These are phyloP conservation scores for Haliclystus octoradiatus DNA, from an alignment of 30 jellyfish, hydroid and myxozoan species.

Conservation along the genomic window DNA sequence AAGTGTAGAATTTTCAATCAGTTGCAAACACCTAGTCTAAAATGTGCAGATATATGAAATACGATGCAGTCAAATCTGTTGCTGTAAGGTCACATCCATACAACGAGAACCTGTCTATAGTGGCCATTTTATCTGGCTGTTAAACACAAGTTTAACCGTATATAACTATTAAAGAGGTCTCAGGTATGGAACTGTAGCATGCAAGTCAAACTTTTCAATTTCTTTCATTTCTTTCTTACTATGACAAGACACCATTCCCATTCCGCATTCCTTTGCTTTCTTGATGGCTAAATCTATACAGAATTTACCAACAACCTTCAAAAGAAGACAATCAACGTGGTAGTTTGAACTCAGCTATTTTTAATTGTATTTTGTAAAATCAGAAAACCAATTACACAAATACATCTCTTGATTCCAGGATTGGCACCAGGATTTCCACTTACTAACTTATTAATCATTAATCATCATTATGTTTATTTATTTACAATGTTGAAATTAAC, in stretches of 20 bases:
- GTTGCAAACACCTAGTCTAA: not conserved
- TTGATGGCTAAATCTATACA: constrained; percentile 53
- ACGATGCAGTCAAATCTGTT: too few species aligned
- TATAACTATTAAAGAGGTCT: too few species aligned
- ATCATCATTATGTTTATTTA: not conserved
- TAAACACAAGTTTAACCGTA: too few species aligned
- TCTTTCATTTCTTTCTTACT: constrained; percentile 6
- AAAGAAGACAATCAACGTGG: not conserved
- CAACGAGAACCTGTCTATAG: too few species aligned
- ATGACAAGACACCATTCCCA: constrained; percentile 57
- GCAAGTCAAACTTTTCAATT: too few species aligned
- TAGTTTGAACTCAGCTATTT: not conserved
- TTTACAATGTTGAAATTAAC: too few species aligned
- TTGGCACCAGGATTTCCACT: not conserved
- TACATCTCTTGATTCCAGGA: too few species aligned
- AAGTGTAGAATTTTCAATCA: not conserved
- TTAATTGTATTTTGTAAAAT: not conserved
- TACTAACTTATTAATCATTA: not conserved
- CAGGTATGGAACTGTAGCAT: too few species aligned
- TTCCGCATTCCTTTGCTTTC: constrained; percentile 47
- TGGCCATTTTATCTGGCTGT: too few species aligned
- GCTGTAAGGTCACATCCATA: too few species aligned
- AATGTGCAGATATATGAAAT: too few species aligned
- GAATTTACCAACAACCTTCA: constrained; percentile 52
- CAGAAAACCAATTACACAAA: too few species aligned